These are phyloP conservation scores for Xylocopa sonorina DNA, from an alignment of 1,140 invertebrate genomes.

Conservation along the genomic window DNA sequence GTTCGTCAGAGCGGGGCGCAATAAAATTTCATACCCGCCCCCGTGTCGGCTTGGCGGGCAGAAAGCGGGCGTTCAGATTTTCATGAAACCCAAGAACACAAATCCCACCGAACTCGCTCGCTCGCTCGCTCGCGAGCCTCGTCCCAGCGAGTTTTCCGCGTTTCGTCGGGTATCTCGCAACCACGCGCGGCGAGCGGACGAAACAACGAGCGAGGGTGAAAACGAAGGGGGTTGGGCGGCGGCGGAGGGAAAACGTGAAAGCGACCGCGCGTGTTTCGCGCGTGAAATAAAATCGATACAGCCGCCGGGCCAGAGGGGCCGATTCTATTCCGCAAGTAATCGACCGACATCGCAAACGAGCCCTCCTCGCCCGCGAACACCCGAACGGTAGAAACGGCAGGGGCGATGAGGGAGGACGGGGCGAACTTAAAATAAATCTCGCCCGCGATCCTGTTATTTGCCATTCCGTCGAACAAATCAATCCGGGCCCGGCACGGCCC, in stretches of 20 bases:
- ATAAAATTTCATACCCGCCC: slow-evolving; percentile 31
- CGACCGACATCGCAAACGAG: no score
- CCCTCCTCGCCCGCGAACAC: no score
- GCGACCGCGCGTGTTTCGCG: neutral
- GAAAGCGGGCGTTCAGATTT: neutral
- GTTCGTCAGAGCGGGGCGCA: neutral
- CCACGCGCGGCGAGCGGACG: neutral
- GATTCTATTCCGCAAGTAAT: neutral
- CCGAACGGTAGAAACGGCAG: no score
- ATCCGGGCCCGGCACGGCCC: slow-evolving; percentile 36
- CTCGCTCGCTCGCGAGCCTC: neutral
- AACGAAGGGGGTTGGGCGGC: no score
- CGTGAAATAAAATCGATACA: neutral
- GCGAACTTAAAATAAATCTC: slow-evolving; percentile 34
- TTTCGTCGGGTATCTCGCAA: neutral
- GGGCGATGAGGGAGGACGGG: neutral
- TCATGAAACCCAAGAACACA: neutral
- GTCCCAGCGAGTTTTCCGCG: neutral
- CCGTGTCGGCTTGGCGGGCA: neutral
- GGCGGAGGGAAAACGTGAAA: neutral
- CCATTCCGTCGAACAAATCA: slow-evolving; percentile 44
- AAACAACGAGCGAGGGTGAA: neutral
- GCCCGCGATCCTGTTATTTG: slow-evolving; percentile 33
- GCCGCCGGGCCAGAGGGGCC: neutral
- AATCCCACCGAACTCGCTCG: neutral